These are phyloP conservation scores for Nymphicus hollandicus DNA, from an alignment of 2,113 vertebrate genomes.

Conservation along the genomic window DNA sequence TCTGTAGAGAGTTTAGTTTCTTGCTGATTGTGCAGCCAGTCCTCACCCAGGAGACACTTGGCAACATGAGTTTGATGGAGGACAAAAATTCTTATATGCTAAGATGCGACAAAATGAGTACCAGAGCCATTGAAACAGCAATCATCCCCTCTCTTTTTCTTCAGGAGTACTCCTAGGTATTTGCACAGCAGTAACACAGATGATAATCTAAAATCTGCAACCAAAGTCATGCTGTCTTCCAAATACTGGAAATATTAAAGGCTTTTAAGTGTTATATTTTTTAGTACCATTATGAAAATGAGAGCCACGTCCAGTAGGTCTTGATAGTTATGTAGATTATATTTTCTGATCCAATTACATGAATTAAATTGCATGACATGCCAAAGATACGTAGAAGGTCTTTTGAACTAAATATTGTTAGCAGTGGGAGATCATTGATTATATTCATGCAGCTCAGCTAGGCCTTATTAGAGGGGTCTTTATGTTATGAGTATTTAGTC, in stretches of 20 bases:
- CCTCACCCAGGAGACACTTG: background rate
- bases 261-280: background rate
- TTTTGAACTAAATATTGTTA: background rate
- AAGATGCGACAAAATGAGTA: background rate
- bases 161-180: background rate
- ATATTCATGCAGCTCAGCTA: background rate
- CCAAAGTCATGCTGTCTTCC: background rate
- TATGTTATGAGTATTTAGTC: background rate
- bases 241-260: background rate
- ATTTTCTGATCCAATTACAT: background rate
- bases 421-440: background rate
- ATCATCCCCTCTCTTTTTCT: background rate
- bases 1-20: background rate
- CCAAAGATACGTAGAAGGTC: background rate
- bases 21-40: background rate
- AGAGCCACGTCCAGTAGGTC: background rate
- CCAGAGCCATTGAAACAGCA: background rate
- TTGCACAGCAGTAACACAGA: background rate
- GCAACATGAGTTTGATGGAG: background rate
- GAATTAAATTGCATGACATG: background rate
- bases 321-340: background rate
- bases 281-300: background rate
- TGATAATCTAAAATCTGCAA: background rate
- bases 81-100: background rate
- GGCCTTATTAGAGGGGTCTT: background rate